Conservation (phyloP, 2,113 vertebrate genomes). For the Xenus cinereus region DNA sequence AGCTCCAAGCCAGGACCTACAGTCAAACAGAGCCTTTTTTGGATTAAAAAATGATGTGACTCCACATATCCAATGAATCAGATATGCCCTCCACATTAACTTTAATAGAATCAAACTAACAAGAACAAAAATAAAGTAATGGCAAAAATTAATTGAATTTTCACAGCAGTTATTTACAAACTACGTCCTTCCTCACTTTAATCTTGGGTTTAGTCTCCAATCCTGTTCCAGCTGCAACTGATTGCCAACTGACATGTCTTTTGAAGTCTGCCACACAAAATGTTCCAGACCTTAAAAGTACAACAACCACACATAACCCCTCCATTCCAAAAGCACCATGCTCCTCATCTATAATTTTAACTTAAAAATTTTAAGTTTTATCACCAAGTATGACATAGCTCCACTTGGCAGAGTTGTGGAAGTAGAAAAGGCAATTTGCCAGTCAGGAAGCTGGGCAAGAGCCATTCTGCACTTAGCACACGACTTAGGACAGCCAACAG, state of each 20-base stretch:
- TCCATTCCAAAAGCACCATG: not conserved
- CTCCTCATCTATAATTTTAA: not conserved
- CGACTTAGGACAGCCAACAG: not conserved
- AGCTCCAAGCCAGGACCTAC: not conserved
- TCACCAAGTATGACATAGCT: not conserved
- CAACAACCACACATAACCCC: not conserved
- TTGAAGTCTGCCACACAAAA: conserved; percentile 11
- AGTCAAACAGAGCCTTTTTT: conserved; percentile 3
- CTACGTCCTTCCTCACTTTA: not conserved
- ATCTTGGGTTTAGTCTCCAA: not conserved
- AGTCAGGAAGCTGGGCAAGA: not conserved
- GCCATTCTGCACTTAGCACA: not conserved
- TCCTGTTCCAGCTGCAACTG: not conserved
- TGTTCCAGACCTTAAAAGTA: conserved; percentile 23
- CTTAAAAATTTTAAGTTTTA: not conserved
- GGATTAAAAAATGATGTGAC: not conserved
- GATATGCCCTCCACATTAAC: not conserved
- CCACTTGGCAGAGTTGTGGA: not conserved
- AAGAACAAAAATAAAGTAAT: conserved; percentile 4
- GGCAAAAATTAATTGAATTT: not conserved
- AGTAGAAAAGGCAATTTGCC: not conserved
- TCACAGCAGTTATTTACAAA: not conserved
- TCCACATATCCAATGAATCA: not conserved
- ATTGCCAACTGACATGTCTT: not conserved
- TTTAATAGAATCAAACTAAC: not conserved